phyloP scores from a whole-genome alignment of 1,140 invertebrate species.

The Zaprionus vittiger region DNA sequence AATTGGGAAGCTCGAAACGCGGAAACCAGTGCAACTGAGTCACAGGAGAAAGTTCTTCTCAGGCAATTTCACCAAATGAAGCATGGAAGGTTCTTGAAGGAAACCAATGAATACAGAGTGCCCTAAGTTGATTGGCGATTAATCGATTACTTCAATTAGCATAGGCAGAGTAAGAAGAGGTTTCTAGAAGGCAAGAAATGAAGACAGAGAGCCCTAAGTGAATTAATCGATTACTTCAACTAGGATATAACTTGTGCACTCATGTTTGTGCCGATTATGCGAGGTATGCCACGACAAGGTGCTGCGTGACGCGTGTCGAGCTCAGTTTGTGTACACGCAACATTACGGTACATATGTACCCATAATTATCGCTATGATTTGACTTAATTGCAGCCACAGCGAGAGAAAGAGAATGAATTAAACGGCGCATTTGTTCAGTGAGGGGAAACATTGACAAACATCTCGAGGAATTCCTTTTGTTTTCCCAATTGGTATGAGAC shows the following conservation, averaged over 20 bases:
- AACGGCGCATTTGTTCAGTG: constrained; percentile 21
- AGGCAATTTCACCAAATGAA: not conserved
- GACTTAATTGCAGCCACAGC: constrained; percentile 38
- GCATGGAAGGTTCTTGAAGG: not conserved
- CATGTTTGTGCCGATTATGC: not conserved
- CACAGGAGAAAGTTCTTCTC: constrained; percentile 19
- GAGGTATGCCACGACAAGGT: no score
- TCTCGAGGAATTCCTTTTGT: constrained; percentile 25
- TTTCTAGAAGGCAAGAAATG: not conserved
- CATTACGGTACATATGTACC: not conserved
- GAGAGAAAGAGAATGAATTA: constrained; percentile 22
- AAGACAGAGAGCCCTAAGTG: no score
- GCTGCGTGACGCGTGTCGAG: constrained; percentile 13
- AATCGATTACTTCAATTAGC: not conserved
- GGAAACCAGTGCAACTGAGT: constrained; percentile 44
- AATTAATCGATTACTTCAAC: not conserved
- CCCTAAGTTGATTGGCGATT: not conserved
- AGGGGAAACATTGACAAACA: constrained; percentile 2
- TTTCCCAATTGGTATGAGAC: constrained; percentile 33
- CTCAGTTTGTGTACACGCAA: constrained; percentile 36
- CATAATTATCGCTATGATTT: constrained; percentile 39
- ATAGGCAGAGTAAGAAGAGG: not conserved
- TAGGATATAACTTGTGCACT: not conserved
- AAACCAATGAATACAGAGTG: not conserved
- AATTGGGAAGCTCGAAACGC: constrained; percentile 42